Percentiles rank a stretch among this genome's conserved stretches.
These are phyloP conservation scores for Lepus timidus DNA, from an alignment of 2,113 vertebrate genomes.

Conservation along the genomic window DNA sequence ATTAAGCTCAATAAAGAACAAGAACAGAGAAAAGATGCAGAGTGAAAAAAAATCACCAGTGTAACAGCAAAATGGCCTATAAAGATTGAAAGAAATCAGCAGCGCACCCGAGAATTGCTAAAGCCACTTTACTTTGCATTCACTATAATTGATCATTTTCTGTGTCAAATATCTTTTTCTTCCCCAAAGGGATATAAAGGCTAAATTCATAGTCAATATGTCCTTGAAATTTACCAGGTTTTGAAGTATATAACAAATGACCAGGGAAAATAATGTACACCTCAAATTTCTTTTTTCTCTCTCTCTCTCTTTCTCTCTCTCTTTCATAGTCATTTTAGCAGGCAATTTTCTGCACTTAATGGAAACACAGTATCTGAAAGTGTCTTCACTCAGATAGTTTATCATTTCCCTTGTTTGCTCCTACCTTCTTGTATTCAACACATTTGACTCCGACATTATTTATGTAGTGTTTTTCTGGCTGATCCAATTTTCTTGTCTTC, in stretches of 20 bases:
- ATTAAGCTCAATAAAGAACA: slow-evolving; percentile 77
- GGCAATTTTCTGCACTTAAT: slow-evolving; percentile 70
- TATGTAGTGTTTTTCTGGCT: slow-evolving; percentile 49
- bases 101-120: neutral
- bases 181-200: neutral
- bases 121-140: neutral
- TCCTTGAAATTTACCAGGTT: slow-evolving; percentile 54
- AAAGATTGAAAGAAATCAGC: neutral
- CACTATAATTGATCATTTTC: slow-evolving; percentile 10
- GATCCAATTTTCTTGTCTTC: slow-evolving; percentile 56
- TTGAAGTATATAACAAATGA: slow-evolving; percentile 29
- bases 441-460: slow-evolving; percentile 55
- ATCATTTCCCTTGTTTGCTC: slow-evolving; percentile 55
- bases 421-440: neutral
- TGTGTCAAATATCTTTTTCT: neutral
- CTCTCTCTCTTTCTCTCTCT: neutral
- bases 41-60: neutral
- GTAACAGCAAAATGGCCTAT: neutral
- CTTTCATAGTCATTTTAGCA: slow-evolving; percentile 43
- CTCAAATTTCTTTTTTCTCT: slow-evolving; percentile 11
- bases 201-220: slow-evolving; percentile 49
- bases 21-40: slow-evolving; percentile 57
- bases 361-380: slow-evolving; percentile 39
- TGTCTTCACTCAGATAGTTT: slow-evolving; percentile 25
- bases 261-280: neutral